Conservation (phyloP, 2,888 invertebrate species). For the Polymixis flavicincta region DNA sequence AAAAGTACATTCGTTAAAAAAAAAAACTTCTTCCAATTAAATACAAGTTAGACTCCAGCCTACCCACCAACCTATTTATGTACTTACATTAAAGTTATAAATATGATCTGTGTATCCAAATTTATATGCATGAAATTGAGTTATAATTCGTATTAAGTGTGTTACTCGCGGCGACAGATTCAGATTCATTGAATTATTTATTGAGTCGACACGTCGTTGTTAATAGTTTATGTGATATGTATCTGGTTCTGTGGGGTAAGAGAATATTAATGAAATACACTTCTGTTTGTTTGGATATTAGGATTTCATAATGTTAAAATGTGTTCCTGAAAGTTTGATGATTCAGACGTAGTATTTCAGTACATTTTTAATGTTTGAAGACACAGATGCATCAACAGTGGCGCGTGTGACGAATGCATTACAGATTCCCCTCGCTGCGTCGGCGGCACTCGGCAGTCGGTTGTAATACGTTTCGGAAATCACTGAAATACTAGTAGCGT, state of each 20-base stretch:
- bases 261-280: neutral
- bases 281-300: neutral
- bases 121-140: conserved; percentile 32
- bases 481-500: conserved; percentile 77
- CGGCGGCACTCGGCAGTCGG: conserved; percentile 19
- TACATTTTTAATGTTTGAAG: conserved; percentile 10
- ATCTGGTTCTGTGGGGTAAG: neutral
- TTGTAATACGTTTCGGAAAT: conserved; percentile 71
- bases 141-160: conserved; percentile 22
- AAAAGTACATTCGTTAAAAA: neutral
- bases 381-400: conserved; percentile 41
- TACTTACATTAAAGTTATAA: conserved; percentile 5
- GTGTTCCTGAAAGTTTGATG: conserved; percentile 5
- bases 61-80: neutral
- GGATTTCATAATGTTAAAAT: neutral
- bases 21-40: neutral
- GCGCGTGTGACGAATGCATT: conserved; percentile 63
- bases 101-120: conserved; percentile 13
- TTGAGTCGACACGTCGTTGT: conserved; percentile 23
- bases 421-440: conserved; percentile 64
- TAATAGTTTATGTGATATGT: conserved; percentile 5
- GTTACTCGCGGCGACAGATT: conserved; percentile 35
- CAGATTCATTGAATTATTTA: conserved; percentile 42
- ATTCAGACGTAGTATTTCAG: conserved; percentile 19
- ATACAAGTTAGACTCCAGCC: neutral